Base-by-base conservation (phyloP, 2,888 invertebrate species). In the Arctia plantaginis region DNA sequence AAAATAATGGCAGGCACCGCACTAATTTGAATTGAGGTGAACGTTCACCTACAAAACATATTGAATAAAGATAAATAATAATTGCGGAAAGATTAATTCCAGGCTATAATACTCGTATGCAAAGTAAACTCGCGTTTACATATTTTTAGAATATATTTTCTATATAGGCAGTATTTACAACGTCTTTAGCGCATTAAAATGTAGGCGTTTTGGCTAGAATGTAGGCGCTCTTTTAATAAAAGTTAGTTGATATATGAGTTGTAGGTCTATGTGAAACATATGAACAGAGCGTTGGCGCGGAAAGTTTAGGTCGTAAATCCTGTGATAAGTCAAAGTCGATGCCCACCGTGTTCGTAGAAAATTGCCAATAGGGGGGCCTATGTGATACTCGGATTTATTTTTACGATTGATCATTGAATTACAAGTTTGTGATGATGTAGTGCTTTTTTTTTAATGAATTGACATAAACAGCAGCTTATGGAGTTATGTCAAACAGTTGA, bases 231-330 rank as follows among this genome's bases (percentile, higher is more conserved):
- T 71, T 74, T 71, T 73, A 74, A 82, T 85, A 85, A 85, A 87
- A 86, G 77, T 86, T 82, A 69, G 77, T 83, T 87, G 84, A 84
- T 85, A 81, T 83, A 83, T 75, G 77, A 66, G 73, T 74, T 71
- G 74, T 80, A 83, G 83, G 84, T 84, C 87, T 86, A 86, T 87
- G 80, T 84, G 86, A 84, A 88, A 88, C 87, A 87, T 82, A 86
- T 86, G 89, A 85, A 74, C 80, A 77, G 67, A 73, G 80, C 76
- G 73, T 18, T 27, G 69, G 80, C 76, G 78, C 77, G 84, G 86
- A 85, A 87, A 89, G 87, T 89, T 84, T 84, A 71, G 80, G 67
- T 87, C 90, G 86, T 90, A 91, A 90, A 91, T 90, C 86, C 78
- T 82, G 68, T 71, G 80, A 84, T 85, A 85, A 86, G 87, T 88